Conservation (phyloP, 35 echinoderm and acorn worm genomes). For the Chiridota heheva region DNA sequence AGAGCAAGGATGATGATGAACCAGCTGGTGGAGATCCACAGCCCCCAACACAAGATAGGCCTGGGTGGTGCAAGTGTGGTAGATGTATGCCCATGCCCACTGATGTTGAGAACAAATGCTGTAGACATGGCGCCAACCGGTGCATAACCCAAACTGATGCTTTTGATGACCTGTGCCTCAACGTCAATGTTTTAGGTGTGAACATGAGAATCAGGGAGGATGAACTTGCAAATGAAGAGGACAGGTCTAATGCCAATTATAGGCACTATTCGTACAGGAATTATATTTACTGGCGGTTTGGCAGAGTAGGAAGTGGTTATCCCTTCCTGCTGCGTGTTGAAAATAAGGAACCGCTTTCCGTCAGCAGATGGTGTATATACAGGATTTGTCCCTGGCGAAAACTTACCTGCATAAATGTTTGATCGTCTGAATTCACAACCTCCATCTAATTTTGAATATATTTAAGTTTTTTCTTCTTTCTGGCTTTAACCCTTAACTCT, state of each 20-base stretch:
- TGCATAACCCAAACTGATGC: background rate
- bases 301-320: background rate
- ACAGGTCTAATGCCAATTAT: constrained; percentile 19
- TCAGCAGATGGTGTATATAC: no score
- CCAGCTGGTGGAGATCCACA: background rate
- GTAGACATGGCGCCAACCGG: background rate
- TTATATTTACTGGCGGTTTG: constrained; percentile 13
- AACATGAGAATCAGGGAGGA: constrained; percentile 34
- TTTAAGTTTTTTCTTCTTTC: no score
- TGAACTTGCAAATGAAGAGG: constrained; percentile 13
- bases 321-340: background rate
- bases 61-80: constrained; percentile 30
- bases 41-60: background rate
- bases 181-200: constrained; percentile 25
- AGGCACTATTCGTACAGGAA: constrained; percentile 26
- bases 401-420: no score
- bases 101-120: constrained; percentile 28
- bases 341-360: background rate
- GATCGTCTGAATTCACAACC: no score
- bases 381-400: no score
- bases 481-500: no score
- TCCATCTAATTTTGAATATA: no score
- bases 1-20: background rate
- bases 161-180: constrained; percentile 29
- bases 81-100: constrained; percentile 5